Base-by-base conservation (phyloP, 2,797 vertebrate genomes). In the Pangasius sanitwongsei region DNA sequence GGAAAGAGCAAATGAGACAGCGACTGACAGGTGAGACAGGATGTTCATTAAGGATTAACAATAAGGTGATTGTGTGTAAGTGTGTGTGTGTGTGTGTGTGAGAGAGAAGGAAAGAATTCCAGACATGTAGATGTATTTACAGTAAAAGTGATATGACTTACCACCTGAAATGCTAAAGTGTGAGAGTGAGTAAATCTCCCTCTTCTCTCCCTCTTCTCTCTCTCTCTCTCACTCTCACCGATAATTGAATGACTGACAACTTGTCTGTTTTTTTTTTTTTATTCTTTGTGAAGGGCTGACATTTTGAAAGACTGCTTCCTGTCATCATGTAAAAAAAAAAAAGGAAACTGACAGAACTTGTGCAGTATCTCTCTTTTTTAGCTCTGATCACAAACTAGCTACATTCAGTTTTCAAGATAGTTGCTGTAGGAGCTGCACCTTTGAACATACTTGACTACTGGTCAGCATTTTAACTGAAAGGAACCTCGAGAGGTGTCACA, bases 1-100 rank as follows among this genome's bases (percentile, higher is more conserved):
- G 70, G 63, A 65, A 55, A 67, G 69, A 72, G 53, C 57, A 55
- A 65, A 91, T 23, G 37, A 34, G 65, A 25, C 9, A 6, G 85
- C 16, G 23, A 89, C 72, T 87, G 90, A 91, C 70, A 69, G 89
- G 90, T 87, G 67, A 85, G 63, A 85, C 53, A 77, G 90, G 85
- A 85, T 72, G 67, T 41, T 89, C 72, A 69, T 87, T 89, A 90
- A 15, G n/a, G 86, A 57, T 77, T 57, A 86, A 85, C 55, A 81
- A 77, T 90, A 90, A 75, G 59, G 48, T 87, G 90, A 87, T n/a
- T 89, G 65, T 90, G 89, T 86, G 86, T 89, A 2, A 1, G 50
- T 55, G 75, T 57, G n/a, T 34, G 72, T 44, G 41, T 37, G 37
- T 37, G 37, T 37, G 37, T 37, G 37, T 37, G 37, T 37, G 31